Conservation (phyloP, 2,113 vertebrate species). For the Prolemur simus region DNA sequence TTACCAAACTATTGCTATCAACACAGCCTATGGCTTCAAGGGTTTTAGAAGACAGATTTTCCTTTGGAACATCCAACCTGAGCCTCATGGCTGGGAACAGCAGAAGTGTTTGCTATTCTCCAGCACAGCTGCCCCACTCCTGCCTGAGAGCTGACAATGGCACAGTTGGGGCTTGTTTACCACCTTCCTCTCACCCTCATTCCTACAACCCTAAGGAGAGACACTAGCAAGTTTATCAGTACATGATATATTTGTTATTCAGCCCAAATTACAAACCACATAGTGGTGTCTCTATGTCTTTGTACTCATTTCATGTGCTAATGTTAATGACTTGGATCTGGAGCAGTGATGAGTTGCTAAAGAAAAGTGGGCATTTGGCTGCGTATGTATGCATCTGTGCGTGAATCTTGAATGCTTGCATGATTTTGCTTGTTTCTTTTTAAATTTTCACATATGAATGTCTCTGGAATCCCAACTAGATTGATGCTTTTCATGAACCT, state of each 20-base stretch:
- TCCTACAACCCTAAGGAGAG: neutral
- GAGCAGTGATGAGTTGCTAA: neutral
- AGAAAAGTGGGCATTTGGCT: neutral
- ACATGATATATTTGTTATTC: neutral
- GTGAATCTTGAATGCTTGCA: neutral
- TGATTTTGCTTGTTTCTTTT: neutral
- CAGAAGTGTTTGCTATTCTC: neutral
- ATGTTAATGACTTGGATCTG: neutral
- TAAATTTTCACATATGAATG: neutral
- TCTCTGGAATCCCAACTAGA: neutral
- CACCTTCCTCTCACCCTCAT: neutral
- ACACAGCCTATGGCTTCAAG: neutral
- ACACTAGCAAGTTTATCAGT: neutral
- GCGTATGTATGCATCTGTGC: neutral
- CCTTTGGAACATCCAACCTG: neutral
- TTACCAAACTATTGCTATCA: neutral
- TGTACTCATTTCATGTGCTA: neutral
- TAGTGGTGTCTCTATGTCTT: neutral
- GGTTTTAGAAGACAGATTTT: neutral
- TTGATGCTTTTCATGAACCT: neutral
- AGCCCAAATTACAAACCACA: neutral
- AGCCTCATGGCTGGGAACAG: neutral
- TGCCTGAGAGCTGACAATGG: neutral
- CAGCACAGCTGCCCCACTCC: neutral
- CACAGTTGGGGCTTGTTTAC: neutral